Evolutionary conservation across 1,140 invertebrate species (phyloP).

Genomic region (Camponotus pennsylvanicus): DNA sequence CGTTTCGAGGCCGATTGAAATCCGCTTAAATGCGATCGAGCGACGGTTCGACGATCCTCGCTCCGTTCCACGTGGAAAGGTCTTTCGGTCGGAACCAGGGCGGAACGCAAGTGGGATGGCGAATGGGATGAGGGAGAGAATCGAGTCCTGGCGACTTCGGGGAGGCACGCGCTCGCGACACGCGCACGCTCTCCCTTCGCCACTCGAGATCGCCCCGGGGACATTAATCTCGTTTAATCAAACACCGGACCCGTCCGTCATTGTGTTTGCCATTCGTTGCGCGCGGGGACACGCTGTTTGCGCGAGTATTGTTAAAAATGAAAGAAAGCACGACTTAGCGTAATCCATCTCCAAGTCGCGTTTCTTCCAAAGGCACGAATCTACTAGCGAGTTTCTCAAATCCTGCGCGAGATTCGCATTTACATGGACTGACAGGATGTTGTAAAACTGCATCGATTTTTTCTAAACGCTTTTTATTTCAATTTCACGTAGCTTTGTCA

Average conservation of each 20-base stretch:
- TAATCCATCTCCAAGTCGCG: background rate
- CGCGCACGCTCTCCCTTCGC: constrained; percentile 60
- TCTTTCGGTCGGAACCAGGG: constrained; percentile 44
- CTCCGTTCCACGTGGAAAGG: constrained; percentile 48
- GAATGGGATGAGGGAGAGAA: constrained; percentile 49
- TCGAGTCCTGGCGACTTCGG: constrained; percentile 45
- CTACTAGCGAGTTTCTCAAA: background rate
- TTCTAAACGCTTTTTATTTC: constrained; percentile 6
- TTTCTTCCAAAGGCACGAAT: background rate
- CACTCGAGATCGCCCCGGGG: constrained; percentile 74
- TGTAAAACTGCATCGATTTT: background rate
- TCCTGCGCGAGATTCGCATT: background rate
- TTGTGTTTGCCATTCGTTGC: constrained; percentile 64
- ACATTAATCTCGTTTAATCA: constrained; percentile 79
- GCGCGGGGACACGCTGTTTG: constrained; percentile 7
- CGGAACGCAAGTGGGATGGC: background rate
- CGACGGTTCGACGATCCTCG: constrained; percentile 52
- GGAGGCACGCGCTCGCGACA: constrained; percentile 66
- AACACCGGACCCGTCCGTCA: constrained; percentile 59
- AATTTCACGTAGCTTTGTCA: background rate
- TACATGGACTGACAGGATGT: background rate
- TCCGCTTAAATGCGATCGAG: constrained; percentile 73
- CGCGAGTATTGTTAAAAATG: constrained; percentile 20
- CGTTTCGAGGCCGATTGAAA: constrained; percentile 68
- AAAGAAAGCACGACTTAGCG: background rate